phyloP scores from a whole-genome alignment of 1,140 invertebrate species.

The Plutomurus gul region DNA sequence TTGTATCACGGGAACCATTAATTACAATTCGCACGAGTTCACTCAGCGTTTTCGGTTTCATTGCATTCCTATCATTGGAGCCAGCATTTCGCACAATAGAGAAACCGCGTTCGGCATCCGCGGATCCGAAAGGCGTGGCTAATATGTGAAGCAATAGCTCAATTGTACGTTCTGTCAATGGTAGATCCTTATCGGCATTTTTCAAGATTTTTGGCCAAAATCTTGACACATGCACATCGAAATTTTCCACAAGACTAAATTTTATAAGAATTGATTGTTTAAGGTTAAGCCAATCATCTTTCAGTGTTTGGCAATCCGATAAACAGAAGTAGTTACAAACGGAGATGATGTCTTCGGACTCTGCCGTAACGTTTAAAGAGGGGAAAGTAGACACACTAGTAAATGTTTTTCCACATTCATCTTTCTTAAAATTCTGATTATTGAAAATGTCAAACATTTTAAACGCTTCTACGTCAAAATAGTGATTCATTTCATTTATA shows the following conservation, averaged over 20 bases:
- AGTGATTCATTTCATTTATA: background rate
- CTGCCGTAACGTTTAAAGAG: background rate
- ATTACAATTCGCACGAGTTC: background rate
- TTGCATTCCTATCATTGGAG: background rate
- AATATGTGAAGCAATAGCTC: background rate
- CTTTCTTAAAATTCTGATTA: background rate
- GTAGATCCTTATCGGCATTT: background rate
- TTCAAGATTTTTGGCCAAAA: background rate
- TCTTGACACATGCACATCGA: background rate
- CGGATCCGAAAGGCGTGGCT: background rate
- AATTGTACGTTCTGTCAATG: background rate
- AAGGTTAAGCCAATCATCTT: background rate
- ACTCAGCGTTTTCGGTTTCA: background rate
- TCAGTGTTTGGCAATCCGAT: background rate
- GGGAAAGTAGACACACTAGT: background rate
- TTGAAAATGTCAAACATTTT: slow-evolving; percentile 15
- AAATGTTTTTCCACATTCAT: background rate
- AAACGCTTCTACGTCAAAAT: background rate
- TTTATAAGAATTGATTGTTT: background rate
- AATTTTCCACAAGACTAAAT: background rate
- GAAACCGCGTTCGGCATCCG: background rate
- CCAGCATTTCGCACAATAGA: background rate
- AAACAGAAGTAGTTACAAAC: background rate
- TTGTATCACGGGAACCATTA: background rate
- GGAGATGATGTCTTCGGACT: background rate